A percentile compares a stretch with the other conserved stretches of the same genome.
Evolutionary conservation across 1,140 invertebrate genomes (phyloP).

Genomic region (Solenopsis invicta): DNA sequence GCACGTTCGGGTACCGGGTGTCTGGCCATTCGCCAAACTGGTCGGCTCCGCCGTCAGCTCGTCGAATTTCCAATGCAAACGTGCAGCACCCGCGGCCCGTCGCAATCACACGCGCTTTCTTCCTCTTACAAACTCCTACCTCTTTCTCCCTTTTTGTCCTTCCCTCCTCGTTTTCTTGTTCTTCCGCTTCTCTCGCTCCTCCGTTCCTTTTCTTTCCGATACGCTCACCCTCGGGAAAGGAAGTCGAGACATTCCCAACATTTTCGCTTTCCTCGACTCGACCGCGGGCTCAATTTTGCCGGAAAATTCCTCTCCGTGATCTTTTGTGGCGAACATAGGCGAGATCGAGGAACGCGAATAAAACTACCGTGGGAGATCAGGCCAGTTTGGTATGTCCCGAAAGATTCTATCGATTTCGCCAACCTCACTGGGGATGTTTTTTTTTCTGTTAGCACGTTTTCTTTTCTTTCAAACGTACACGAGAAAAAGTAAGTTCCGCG

Average conservation of each 20-base stretch:
- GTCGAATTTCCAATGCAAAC: conserved; percentile 66
- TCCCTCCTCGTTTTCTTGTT: not conserved
- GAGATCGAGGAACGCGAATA: conserved; percentile 49
- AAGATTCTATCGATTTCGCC: conserved; percentile 52
- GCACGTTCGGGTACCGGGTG: conserved; percentile 8
- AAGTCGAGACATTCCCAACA: conserved; percentile 38
- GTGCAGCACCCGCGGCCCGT: not conserved
- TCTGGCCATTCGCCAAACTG: conserved; percentile 57
- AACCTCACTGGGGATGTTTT: conserved; percentile 35
- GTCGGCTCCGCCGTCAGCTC: not conserved
- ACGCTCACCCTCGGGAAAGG: conserved; percentile 17
- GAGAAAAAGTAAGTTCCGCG: not conserved
- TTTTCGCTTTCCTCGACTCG: conserved; percentile 47
- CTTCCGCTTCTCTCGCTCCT: not conserved
- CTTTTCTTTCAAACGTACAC: not conserved
- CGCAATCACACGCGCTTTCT: conserved; percentile 2
- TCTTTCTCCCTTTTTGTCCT: not conserved
- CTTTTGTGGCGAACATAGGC: conserved; percentile 42
- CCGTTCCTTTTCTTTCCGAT: conserved; percentile 27
- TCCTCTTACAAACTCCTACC: not conserved
- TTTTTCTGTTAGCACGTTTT: conserved; percentile 30
- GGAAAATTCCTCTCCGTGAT: conserved; percentile 53
- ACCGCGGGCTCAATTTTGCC: conserved; percentile 51
- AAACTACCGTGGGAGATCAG: conserved; percentile 35
- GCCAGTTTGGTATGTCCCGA: conserved; percentile 47